Evolutionary conservation across 2,797 vertebrate genomes (phyloP).

Genomic region (Rhincodon typus): DNA sequence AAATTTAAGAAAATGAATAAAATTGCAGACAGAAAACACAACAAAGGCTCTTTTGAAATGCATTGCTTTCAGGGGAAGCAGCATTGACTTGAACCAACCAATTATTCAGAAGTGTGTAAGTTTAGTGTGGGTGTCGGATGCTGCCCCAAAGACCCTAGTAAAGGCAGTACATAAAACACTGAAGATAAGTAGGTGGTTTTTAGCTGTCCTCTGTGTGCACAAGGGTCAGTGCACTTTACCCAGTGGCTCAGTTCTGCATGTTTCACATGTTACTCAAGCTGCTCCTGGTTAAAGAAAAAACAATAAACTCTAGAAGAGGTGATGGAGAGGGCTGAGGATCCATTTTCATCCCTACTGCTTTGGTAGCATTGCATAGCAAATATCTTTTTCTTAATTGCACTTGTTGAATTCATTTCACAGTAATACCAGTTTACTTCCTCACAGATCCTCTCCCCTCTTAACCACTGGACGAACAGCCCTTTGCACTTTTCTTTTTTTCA

Average conservation of each 20-base stretch:
- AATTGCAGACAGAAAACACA: background rate
- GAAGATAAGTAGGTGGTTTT: slow-evolving; percentile 34
- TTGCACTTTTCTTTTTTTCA: too few relatives aligned
- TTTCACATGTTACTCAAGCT: slow-evolving; percentile 35
- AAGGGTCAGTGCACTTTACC: slow-evolving; percentile 36
- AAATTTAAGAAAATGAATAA: background rate
- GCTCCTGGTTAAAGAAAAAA: slow-evolving; percentile 35
- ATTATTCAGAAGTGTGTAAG: slow-evolving; percentile 27
- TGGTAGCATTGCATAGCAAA: background rate
- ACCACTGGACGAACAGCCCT: too few relatives aligned
- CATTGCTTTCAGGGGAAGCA: background rate
- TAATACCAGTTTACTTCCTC: background rate
- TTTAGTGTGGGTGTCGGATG: slow-evolving; percentile 16
- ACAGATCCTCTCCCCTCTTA: background rate
- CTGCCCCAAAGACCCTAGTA: slow-evolving; percentile 20
- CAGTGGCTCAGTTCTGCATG: slow-evolving; percentile 35
- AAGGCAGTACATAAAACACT: slow-evolving; percentile 25
- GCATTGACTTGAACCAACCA: slow-evolving; percentile 6
- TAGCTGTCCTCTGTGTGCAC: slow-evolving; percentile 35
- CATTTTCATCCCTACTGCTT: slow-evolving; percentile 25
- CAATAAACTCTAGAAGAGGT: slow-evolving; percentile 30
- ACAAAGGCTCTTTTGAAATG: background rate
- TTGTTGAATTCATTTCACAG: background rate
- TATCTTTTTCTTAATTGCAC: background rate
- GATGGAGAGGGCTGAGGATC: slow-evolving; percentile 35